A percentile compares a stretch with the other conserved stretches of the same genome.
These are phyloP conservation scores for Trypoxylus dichotomus DNA, from an alignment of 1,140 invertebrate species.

Conservation along the genomic window DNA sequence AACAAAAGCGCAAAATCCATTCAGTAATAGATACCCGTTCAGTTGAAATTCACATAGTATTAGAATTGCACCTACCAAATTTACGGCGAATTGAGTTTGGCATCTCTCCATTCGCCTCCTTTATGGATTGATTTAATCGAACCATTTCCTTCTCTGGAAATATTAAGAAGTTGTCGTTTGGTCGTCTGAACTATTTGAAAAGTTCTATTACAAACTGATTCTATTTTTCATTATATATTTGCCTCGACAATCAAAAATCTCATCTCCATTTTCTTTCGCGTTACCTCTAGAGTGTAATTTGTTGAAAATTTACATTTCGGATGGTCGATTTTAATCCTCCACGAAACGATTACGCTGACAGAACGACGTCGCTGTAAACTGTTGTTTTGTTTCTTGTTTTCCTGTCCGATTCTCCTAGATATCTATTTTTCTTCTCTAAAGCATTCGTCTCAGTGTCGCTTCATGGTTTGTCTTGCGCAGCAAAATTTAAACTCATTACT, in stretches of 20 bases:
- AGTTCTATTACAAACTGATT: neutral
- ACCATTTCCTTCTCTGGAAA: neutral
- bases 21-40: too few relatives aligned
- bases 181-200: neutral
- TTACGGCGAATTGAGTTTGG: too few relatives aligned
- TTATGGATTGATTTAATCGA: neutral
- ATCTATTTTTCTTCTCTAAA: neutral
- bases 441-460: neutral
- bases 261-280: neutral
- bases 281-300: neutral
- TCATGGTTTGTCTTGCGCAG: neutral
- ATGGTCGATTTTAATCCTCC: neutral
- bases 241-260: neutral
- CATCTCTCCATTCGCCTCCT: too few relatives aligned
- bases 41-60: too few relatives aligned
- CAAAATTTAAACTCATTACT: slow-evolving; percentile 3
- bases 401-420: neutral
- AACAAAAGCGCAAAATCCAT: too few relatives aligned
- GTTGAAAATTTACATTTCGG: neutral
- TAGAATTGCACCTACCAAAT: too few relatives aligned
- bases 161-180: neutral
- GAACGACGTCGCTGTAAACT: neutral
- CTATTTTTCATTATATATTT: neutral
- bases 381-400: neutral
- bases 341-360: neutral